Base-by-base conservation (phyloP, 2,797 vertebrate species). In the Lepilemur ruficaudatus region DNA sequence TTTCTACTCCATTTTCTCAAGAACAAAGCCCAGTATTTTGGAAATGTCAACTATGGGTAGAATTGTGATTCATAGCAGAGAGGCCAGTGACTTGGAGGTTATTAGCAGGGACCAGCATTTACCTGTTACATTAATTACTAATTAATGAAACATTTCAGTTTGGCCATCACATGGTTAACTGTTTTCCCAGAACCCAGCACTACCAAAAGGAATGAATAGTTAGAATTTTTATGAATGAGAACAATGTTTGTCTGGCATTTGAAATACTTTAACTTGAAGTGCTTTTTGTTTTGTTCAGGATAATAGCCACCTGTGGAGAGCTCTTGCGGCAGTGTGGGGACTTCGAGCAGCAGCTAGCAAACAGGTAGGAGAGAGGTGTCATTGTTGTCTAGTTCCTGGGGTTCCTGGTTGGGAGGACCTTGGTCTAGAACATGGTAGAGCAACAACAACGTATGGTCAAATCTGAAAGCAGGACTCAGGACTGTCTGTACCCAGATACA, bases 301-400 rank as follows among this genome's bases (percentile, higher is more conserved):
- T 99, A 94, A 99, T 99, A 75, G 98, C 99, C 38, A 99, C 99
- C 18, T 99, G 99, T 82, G 99, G 99, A n/a, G 99, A 99, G 70
- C 98, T 99, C 94, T 98, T 99, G 63, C 98, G 99, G 84, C 99
- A 99, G 50, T 99, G 99, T 78, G 99, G 99, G 88, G 99, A 99
- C 92, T 99, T 99, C 17, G 99, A 99, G 98, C 99, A 99, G 98
- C 99, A 99, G 96, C 98, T 99, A 92, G 99, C 99, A 81, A 99
- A 99, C 99, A 99, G 99, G 99, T 99, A 98, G 96, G 98, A 94
- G 61, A 28, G 70, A 30, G 46, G 20, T 25, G n/a, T 69, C 67
- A 5, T 11, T 50, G 50, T 55, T 55, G 5, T 43, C 38, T 41
- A 14, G 67, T 22, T 83, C 25, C 41, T 9, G 30, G 46, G 89